Conservation (phyloP, 2,888 invertebrate genomes). For the Pedicia rivosa region DNA sequence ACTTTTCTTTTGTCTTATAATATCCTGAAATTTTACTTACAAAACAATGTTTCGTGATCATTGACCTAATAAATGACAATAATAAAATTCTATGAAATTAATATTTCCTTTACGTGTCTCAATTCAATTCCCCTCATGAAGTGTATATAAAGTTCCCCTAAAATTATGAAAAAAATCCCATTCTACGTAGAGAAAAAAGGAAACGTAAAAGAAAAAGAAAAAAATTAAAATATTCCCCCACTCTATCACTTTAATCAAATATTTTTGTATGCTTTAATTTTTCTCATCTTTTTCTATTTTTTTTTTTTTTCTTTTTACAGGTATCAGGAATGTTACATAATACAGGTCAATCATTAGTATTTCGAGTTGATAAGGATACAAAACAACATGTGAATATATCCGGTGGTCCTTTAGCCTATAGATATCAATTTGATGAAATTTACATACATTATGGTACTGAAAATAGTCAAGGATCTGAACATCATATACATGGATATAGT, state of each 20-base stretch:
- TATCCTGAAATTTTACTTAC: too few relatives aligned
- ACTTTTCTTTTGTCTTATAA: too few relatives aligned
- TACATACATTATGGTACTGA: slow-evolving; percentile 89
- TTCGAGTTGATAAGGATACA: slow-evolving; percentile 78
- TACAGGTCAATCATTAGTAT: slow-evolving; percentile 87
- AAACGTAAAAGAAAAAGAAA: neutral
- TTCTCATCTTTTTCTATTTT: too few relatives aligned
- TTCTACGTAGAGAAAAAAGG: neutral
- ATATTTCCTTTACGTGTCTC: too few relatives aligned
- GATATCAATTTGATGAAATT: slow-evolving; percentile 89
- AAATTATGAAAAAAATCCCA: too few relatives aligned
- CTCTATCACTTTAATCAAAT: too few relatives aligned
- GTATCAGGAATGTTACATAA: slow-evolving; percentile 80
- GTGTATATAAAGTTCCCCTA: too few relatives aligned
- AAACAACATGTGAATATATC: slow-evolving; percentile 89
- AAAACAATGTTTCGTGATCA: too few relatives aligned
- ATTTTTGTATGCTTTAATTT: too few relatives aligned
- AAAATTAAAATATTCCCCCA: neutral
- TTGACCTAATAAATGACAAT: too few relatives aligned
- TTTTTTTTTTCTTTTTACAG: slow-evolving; percentile 31
- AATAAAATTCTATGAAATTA: too few relatives aligned
- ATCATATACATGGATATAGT: slow-evolving; percentile 83
- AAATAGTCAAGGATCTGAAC: slow-evolving; percentile 87
- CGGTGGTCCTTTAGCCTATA: slow-evolving; percentile 89
- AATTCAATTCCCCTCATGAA: too few relatives aligned